Evolutionary conservation across 2,888 invertebrate species (phyloP), one percentile per base, ranked within the genome.

Genomic region (Ypsolopha scabrella): DNA sequence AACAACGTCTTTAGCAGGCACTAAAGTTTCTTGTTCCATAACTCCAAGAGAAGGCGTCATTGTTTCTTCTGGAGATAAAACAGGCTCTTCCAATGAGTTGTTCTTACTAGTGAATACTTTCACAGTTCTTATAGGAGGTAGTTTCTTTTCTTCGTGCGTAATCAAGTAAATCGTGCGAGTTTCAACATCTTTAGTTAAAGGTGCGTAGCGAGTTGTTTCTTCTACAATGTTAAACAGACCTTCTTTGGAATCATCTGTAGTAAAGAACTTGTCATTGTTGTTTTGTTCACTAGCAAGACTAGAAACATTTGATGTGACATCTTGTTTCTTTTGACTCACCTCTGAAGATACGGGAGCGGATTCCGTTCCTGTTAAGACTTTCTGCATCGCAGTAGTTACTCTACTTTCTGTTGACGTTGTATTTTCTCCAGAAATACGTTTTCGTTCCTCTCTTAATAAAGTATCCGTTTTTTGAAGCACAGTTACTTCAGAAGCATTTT

Each of bases 121-220:
- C 0, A 85, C 78, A 24, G 83, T 85, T 56, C 85, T 85, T 45
- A 91, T 88, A 9, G 92, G 92, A 54, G 90, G 89, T 64, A 90
- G 77, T 73, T 89, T 88, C 59, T 90, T 88, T 75, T 92, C 91
- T 74, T 93, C 92, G 54, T 93, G 92, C 6, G 92, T 92, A 57
- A 93, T 92, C 44, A 93, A 74, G 53, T 91, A 89, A 59, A 92
- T 88, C 51, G 79, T 87, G 52, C 75, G 76, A 13, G 87, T 87
- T 64, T 81, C 76, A 38, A 65, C 54, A 52, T 79, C 71, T 54
- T 70, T 67, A 33, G 62, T 58, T 7, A 72, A 64, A 48, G 77
- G 73, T 59, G 72, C 68, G 53, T 71, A 74, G 6, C 64, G 60
- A 53, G 75, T 76, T 45, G 73, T 63, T 62, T 80, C 75, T 61